phyloP scores from a whole-genome alignment of 2,113 vertebrate genomes.

The Amazona vittata region DNA sequence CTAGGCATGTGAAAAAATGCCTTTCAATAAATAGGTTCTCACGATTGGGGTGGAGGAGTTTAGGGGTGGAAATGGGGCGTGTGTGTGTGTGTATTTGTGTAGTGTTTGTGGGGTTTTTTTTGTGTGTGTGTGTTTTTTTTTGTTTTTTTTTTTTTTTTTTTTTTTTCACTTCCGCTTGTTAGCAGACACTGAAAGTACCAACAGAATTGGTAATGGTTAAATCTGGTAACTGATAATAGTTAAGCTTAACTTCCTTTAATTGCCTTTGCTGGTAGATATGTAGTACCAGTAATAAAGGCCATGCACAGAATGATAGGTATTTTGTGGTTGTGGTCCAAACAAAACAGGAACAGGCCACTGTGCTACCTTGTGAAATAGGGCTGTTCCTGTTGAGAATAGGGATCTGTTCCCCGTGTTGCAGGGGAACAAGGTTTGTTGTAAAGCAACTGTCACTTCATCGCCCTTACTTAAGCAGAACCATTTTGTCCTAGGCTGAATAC shows the following conservation, averaged over 20 bases:
- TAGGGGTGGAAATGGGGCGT: not conserved
- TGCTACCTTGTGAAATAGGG: not conserved
- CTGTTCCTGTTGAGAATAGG: not conserved
- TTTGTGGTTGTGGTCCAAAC: not conserved
- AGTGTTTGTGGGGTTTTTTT: accelerated
- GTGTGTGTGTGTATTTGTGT: not conserved
- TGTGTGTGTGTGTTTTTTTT: not conserved
- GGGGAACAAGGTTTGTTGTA: not conserved
- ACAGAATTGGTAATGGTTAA: not conserved
- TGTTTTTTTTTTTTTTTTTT: not conserved
- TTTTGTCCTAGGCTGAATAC: not conserved
- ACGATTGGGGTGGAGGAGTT: not conserved
- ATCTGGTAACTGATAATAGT: not conserved
- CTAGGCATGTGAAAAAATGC: not conserved
- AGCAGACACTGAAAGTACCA: not conserved
- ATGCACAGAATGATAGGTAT: not conserved
- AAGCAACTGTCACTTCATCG: not conserved
- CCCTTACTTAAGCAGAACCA: not conserved
- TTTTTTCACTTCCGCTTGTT: not conserved
- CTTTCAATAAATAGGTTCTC: not conserved
- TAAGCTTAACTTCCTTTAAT: not conserved
- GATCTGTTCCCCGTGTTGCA: accelerated
- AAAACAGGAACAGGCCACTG: accelerated
- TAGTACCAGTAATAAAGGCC: not conserved
- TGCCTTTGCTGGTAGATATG: not conserved